phyloP scores from a whole-genome alignment of 1,140 invertebrate species.

The Micrasema minimum region DNA sequence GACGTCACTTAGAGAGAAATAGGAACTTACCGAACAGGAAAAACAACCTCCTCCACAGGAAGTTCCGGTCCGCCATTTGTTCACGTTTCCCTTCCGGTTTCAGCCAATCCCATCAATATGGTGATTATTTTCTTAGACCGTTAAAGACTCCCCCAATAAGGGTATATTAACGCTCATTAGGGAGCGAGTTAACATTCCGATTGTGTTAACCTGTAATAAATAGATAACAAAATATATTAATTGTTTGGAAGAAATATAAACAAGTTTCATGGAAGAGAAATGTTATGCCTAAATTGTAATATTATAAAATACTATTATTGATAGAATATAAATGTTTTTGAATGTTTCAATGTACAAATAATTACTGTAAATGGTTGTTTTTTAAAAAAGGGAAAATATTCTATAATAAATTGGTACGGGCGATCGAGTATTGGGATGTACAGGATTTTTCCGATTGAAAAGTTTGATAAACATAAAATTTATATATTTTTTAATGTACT shows the following conservation, averaged over 20 bases:
- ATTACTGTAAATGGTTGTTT: too few relatives aligned
- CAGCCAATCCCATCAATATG: slow-evolving; percentile 21
- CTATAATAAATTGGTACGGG: too few relatives aligned
- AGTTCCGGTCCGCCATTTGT: slow-evolving; percentile 30
- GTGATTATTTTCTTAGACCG: slow-evolving; percentile 19
- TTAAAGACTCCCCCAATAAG: not conserved
- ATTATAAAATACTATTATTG: too few relatives aligned
- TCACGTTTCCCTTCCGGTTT: slow-evolving; percentile 9
- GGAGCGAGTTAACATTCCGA: slow-evolving; percentile 3
- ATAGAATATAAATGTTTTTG: too few relatives aligned
- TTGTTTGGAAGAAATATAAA: not conserved
- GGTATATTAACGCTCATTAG: slow-evolving; percentile 8
- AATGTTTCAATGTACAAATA: too few relatives aligned
- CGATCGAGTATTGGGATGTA: too few relatives aligned
- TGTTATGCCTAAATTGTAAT: too few relatives aligned
- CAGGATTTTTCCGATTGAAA: too few relatives aligned
- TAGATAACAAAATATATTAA: not conserved
- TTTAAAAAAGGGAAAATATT: too few relatives aligned
- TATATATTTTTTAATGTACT: too few relatives aligned
- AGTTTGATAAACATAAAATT: too few relatives aligned
- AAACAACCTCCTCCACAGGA: slow-evolving; percentile 19
- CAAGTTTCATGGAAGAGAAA: too few relatives aligned
- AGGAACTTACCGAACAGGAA: slow-evolving; percentile 32
- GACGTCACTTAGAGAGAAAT: slow-evolving; percentile 3
- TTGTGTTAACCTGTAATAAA: slow-evolving; percentile 20